Evolutionary conservation across 2,888 invertebrate genomes (phyloP).

Genomic region (Leptinotarsa juncta): DNA sequence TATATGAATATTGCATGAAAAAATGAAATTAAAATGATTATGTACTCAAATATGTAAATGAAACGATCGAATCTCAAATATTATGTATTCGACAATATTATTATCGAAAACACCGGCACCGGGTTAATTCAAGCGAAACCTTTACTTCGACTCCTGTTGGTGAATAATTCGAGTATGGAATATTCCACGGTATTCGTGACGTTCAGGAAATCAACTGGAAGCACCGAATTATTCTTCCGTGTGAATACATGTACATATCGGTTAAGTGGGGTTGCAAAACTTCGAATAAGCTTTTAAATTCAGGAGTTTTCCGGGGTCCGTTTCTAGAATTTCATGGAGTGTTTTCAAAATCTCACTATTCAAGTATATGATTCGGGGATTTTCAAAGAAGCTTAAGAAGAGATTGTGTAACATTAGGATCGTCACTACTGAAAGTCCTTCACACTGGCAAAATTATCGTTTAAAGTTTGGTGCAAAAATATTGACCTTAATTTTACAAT

Average conservation of each 20-base stretch:
- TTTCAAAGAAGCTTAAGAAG: too few relatives aligned
- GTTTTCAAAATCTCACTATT: background rate
- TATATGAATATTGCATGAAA: too few relatives aligned
- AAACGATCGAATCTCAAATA: background rate
- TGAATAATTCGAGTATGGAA: background rate
- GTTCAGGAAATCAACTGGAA: constrained; percentile 4
- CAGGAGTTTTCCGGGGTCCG: background rate
- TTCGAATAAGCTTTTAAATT: background rate
- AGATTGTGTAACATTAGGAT: too few relatives aligned
- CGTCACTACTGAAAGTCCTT: too few relatives aligned
- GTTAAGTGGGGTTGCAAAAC: background rate
- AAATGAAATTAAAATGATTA: too few relatives aligned
- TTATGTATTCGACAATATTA: background rate
- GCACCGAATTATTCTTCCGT: constrained; percentile 11
- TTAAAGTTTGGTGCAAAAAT: too few relatives aligned
- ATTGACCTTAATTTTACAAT: too few relatives aligned
- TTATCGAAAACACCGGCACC: background rate
- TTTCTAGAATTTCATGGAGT: background rate
- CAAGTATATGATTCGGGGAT: too few relatives aligned
- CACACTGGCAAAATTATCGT: too few relatives aligned
- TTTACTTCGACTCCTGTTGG: background rate
- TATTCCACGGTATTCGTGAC: background rate
- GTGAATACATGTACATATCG: background rate
- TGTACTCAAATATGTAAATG: background rate
- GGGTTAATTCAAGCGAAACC: background rate